phyloP scores from a whole-genome alignment of 2,113 vertebrate genomes.

The cat (Felis catus) region DNA sequence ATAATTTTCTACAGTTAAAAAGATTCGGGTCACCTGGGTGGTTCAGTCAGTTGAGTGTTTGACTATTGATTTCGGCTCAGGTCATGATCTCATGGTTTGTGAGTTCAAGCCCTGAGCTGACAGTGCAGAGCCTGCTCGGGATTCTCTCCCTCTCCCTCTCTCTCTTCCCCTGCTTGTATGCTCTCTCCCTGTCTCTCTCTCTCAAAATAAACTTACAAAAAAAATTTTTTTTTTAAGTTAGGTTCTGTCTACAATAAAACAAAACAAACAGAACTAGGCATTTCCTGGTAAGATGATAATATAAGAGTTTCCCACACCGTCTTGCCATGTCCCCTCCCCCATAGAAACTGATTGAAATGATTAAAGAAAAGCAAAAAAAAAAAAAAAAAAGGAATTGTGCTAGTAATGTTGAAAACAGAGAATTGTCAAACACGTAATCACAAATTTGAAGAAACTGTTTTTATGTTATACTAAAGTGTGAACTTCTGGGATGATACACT shows the following conservation, averaged over 20 bases:
- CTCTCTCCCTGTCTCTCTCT: too few relatives aligned
- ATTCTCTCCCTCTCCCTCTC: too few relatives aligned
- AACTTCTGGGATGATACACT: not conserved
- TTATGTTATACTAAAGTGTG: not conserved
- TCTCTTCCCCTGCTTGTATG: too few relatives aligned
- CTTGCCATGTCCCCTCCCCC: too few relatives aligned
- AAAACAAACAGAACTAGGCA: not conserved
- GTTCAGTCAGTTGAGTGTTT: too few relatives aligned
- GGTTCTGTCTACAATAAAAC: not conserved
- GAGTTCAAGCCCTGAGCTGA: too few relatives aligned
- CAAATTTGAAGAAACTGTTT: not conserved
- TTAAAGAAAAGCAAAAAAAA: not conserved
- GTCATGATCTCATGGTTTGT: too few relatives aligned
- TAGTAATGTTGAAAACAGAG: not conserved
- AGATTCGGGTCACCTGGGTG: not conserved
- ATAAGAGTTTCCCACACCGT: not conserved
- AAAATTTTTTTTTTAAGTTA: not conserved
- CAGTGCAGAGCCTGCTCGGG: too few relatives aligned
- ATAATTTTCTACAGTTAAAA: slow-evolving; percentile 9
- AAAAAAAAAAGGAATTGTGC: not conserved
- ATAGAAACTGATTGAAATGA: not conserved
- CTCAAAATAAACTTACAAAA: too few relatives aligned
- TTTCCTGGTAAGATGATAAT: not conserved
- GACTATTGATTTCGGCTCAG: too few relatives aligned
- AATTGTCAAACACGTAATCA: not conserved